Evolutionary conservation across 2,888 invertebrate genomes (phyloP), one percentile per base, ranked within the genome.

Genomic region (Macrosiphum euphorbiae): DNA sequence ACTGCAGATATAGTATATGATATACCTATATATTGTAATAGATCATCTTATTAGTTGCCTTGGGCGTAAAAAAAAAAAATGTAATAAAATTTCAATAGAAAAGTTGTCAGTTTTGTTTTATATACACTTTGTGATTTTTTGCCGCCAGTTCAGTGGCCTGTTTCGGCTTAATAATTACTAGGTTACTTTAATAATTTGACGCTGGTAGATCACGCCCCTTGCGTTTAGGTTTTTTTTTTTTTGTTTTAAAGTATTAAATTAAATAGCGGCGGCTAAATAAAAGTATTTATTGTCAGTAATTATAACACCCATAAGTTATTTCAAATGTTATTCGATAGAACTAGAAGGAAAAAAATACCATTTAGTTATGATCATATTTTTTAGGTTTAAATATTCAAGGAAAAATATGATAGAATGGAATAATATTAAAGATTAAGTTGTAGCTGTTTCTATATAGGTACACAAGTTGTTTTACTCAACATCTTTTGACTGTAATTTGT

Each of bases 141-240:
- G 90, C 94, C 90, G 94, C 94, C 86, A 67, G 85, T 94, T 90
- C 85, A 67, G 90, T 94, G 94, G 90, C 94, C 90, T 52, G 90
- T 90, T 94, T 94, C 52, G 67, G 90, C 52, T 87, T 52, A 28
- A 87, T 94, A 94, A 94, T 94, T 94, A 94, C 94, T 94, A 44
- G 90, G 67, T 90, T 90, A 90, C 90, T 85, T 52, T 24, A 90
- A 90, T 90, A 52, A 67, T 94, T 94, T 94, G 88, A 93, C 58
- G 58, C 24, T 35, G 78, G 67, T 88, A 88, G n/a, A 88, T 52
- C 78, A 92, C 92, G 92, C 92, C 92, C 88, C n/a, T 26, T 24
- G 44, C 26, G 44, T 67, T 92, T 41, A 92, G 20, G 44, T 44
- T n/a, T n/a, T 13, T 47, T 85, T 41, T 52, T 92, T 78, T 88